These are phyloP conservation scores for Capitulum mitella DNA, from an alignment of 2,888 invertebrate species.

Conservation along the genomic window DNA sequence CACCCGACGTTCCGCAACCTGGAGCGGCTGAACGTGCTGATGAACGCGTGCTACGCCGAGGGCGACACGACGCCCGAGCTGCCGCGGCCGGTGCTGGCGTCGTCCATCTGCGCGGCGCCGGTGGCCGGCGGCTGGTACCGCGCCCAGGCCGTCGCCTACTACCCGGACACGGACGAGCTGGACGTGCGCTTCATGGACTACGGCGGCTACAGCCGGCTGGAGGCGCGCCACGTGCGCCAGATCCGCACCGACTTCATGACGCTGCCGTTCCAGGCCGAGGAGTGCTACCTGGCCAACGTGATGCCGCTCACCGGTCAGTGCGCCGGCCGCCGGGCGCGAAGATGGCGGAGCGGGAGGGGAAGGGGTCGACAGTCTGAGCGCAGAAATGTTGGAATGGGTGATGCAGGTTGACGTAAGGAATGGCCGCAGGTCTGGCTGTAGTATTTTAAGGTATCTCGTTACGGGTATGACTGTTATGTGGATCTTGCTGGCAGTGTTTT, in stretches of 20 bases:
- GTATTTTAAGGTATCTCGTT: too few relatives aligned
- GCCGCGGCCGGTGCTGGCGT: slow-evolving; percentile 70
- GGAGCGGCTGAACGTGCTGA: slow-evolving; percentile 63
- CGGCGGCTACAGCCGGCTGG: slow-evolving; percentile 80
- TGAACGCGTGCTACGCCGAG: slow-evolving; percentile 72
- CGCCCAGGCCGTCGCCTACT: slow-evolving; percentile 61
- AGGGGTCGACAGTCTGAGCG: too few relatives aligned
- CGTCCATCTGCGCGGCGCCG: slow-evolving; percentile 72
- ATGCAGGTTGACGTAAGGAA: too few relatives aligned
- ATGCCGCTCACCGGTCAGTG: slow-evolving; percentile 70
- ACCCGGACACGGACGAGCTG: slow-evolving; percentile 59
- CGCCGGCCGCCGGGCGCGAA: too few relatives aligned
- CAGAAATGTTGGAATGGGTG: too few relatives aligned
- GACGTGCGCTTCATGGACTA: slow-evolving; percentile 87
- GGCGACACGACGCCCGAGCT: slow-evolving; percentile 65
- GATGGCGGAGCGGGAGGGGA: too few relatives aligned
- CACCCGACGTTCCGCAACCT: slow-evolving; percentile 87
- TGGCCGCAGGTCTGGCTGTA: too few relatives aligned
- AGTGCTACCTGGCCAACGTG: slow-evolving; percentile 86
- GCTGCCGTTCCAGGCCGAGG: slow-evolving; percentile 94
- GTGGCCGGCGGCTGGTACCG: slow-evolving; percentile 82
- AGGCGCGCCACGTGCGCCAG: slow-evolving; percentile 71
- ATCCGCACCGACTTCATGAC: slow-evolving; percentile 88
- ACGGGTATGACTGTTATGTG: too few relatives aligned
- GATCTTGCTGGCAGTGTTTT: too few relatives aligned